Percentiles rank a stretch among this genome's conserved stretches.
Conservation (phyloP, 2,113 vertebrate species). For the Glaucidium brasilianum region DNA sequence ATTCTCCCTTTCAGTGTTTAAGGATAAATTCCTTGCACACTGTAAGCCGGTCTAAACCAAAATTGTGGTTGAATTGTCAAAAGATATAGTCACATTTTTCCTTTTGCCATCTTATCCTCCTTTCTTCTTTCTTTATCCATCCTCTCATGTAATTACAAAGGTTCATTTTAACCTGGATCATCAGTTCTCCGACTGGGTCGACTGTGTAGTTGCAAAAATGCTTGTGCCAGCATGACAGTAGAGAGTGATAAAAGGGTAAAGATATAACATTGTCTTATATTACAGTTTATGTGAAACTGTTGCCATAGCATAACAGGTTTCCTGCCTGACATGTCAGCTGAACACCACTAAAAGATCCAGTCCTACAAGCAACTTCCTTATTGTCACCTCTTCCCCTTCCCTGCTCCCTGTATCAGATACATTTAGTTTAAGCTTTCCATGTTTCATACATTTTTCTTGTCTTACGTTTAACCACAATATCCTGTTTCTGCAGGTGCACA, state of each 20-base stretch:
- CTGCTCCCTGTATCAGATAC: rapidly evolving
- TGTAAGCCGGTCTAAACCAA: neutral
- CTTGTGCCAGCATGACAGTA: neutral
- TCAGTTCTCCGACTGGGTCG: neutral
- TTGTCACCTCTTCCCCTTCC: neutral
- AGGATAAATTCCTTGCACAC: neutral
- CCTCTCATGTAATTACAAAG: neutral
- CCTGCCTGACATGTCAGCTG: neutral
- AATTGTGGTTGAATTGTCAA: neutral
- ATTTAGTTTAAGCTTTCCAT: neutral
- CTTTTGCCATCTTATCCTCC: neutral
- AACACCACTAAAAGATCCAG: neutral
- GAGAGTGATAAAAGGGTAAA: neutral
- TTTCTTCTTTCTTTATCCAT: neutral
- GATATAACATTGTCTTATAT: rapidly evolving
- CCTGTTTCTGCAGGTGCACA: conserved; percentile 51
- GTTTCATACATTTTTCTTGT: neutral
- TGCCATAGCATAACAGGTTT: neutral
- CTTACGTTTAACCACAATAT: conserved; percentile 30
- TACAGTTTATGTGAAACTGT: neutral
- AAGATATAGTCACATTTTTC: neutral
- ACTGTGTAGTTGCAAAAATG: neutral
- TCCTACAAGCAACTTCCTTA: neutral
- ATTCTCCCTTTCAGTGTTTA: neutral
- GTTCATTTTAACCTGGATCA: neutral